Percentiles rank a stretch among this genome's conserved stretches.
These are phyloP conservation scores for Hepsetus odoe DNA, from an alignment of 2,113 vertebrate species.

Conservation along the genomic window DNA sequence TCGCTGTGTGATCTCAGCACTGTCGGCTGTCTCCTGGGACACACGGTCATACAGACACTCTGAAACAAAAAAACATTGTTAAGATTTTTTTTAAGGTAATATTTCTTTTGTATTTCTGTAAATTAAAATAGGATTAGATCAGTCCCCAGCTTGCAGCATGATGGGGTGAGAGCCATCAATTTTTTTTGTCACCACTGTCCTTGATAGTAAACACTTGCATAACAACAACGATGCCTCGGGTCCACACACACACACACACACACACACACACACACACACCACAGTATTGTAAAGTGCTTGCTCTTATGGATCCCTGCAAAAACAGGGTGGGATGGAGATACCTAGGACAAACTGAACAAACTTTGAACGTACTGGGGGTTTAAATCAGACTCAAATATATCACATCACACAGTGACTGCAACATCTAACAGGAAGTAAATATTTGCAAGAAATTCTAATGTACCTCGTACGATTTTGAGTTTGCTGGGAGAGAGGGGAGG, in stretches of 20 bases:
- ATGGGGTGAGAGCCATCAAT: too few species aligned
- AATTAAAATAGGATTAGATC: too few species aligned
- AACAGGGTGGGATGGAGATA: not conserved
- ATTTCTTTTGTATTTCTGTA: too few species aligned
- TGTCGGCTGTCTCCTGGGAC: constrained; percentile 98
- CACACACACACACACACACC: too few species aligned
- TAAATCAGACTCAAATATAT: not conserved
- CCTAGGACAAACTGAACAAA: not conserved
- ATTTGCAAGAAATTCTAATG: constrained; percentile 23
- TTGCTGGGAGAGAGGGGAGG: constrained; percentile 98
- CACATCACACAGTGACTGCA: not conserved
- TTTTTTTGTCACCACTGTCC: too few species aligned
- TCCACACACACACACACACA: too few species aligned
- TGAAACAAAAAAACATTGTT: constrained; percentile 62
- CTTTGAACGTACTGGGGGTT: not conserved
- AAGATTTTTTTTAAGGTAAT: not conserved
- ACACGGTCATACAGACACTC: constrained; percentile 99
- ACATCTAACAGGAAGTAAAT: not conserved
- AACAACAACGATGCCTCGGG: too few species aligned
- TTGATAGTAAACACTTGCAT: too few species aligned
- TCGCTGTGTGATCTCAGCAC: constrained; percentile 98
- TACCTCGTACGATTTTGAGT: constrained; percentile 98
- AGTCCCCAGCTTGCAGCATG: too few species aligned
- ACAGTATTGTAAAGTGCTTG: too few species aligned
- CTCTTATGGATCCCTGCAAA: not conserved